Evolutionary conservation across 2,888 invertebrate genomes (phyloP).

Genomic region (Cancer borealis): DNA sequence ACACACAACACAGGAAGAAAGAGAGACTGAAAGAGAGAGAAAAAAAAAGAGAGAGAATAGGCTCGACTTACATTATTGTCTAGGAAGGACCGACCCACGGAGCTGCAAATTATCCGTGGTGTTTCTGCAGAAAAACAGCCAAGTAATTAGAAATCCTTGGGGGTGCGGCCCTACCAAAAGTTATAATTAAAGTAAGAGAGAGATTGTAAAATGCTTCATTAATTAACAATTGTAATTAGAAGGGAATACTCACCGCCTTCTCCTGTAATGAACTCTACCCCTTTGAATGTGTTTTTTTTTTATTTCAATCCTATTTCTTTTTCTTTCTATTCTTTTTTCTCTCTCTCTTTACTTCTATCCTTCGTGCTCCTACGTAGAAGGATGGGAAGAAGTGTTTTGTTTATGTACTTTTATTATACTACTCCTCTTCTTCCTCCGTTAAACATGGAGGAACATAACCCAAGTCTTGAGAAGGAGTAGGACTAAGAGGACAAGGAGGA

Average conservation of each 20-base stretch:
- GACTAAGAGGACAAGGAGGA: neutral
- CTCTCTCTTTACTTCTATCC: constrained; percentile 1
- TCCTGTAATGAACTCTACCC: constrained; percentile 68
- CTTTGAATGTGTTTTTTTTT: constrained; percentile 54
- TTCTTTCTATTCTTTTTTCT: neutral
- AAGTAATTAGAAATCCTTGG: constrained; percentile 68
- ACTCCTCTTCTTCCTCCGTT: neutral
- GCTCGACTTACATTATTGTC: constrained; percentile 12
- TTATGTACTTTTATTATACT: neutral
- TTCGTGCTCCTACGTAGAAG: constrained; percentile 32
- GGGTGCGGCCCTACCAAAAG: constrained; percentile 69
- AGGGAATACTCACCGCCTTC: constrained; percentile 65
- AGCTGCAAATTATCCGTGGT: constrained; percentile 63
- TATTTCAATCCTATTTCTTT: neutral
- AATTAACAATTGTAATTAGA: constrained; percentile 74
- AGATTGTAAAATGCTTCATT: constrained; percentile 74
- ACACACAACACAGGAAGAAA: constrained; percentile 21
- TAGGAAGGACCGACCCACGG: constrained; percentile 28
- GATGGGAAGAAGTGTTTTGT: neutral
- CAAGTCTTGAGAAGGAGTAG: neutral
- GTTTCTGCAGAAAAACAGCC: constrained; percentile 72
- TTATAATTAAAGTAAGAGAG: constrained; percentile 75
- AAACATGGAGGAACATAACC: neutral
- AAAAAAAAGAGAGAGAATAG: constrained; percentile 12
- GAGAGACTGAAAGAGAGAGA: neutral